These are phyloP conservation scores for Eubasilissa regina DNA, from an alignment of 1,140 invertebrate genomes.

Conservation along the genomic window DNA sequence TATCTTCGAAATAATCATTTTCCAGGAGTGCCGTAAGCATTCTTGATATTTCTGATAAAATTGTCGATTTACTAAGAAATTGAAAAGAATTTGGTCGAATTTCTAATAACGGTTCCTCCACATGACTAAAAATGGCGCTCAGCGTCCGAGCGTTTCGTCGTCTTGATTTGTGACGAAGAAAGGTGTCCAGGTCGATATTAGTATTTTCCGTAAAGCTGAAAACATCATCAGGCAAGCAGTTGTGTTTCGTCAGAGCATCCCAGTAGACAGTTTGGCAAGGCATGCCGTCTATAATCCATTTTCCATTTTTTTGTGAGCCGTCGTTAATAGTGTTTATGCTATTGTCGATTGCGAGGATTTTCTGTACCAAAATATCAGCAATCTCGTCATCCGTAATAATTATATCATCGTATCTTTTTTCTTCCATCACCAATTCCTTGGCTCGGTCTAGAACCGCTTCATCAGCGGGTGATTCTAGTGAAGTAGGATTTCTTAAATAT, in stretches of 20 bases:
- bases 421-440: neutral
- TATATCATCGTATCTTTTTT: constrained; percentile 52
- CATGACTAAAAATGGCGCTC: constrained; percentile 10
- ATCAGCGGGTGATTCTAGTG: neutral
- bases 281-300: constrained; percentile 76
- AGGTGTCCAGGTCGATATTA: constrained; percentile 65
- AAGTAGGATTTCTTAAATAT: neutral
- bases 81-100: neutral
- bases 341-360: constrained; percentile 66
- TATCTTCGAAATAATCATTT: constrained; percentile 50
- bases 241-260: constrained; percentile 65
- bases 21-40: constrained; percentile 22
- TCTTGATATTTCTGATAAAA: constrained; percentile 29
- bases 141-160: neutral
- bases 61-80: constrained; percentile 1
- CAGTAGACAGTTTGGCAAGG: constrained; percentile 69
- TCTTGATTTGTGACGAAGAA: constrained; percentile 61
- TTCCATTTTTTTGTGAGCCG: constrained; percentile 64
- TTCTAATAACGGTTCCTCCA: constrained; percentile 18
- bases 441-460: constrained; percentile 9
- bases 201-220: constrained; percentile 71
- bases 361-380: constrained; percentile 65
- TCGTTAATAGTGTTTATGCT: constrained; percentile 59
- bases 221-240: constrained; percentile 71
- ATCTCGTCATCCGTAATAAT: constrained; percentile 64